Percentiles rank a stretch among this genome's conserved stretches.
phyloP scores from a whole-genome alignment of 2,888 invertebrate species.

The Meiosimyza platycephala region DNA sequence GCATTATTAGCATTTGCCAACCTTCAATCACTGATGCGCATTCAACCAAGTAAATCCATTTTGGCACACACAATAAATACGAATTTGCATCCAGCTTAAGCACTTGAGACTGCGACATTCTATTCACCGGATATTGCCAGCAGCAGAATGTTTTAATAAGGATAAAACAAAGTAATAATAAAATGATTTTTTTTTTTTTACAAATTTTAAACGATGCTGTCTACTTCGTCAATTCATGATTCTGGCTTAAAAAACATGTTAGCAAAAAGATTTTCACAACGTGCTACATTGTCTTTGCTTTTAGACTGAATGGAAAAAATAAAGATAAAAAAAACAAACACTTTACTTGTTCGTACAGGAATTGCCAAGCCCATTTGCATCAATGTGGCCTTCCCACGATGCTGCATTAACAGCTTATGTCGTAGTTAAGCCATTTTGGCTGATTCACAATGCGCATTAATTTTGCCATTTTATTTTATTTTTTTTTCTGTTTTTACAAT shows the following conservation, averaged over 20 bases:
- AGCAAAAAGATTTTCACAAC: conserved; percentile 17
- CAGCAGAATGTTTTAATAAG: neutral
- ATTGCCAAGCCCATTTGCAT: conserved; percentile 13
- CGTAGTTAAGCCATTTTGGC: conserved; percentile 19
- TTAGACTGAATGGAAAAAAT: neutral
- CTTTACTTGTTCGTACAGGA: neutral
- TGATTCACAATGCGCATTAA: conserved; percentile 5
- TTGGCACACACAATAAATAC: too few relatives aligned
- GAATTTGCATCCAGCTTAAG: neutral
- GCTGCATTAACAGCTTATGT: neutral
- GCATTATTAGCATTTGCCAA: neutral
- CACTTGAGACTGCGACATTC: conserved; percentile 1
- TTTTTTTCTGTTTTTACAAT: neutral
- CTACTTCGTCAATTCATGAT: conserved; percentile 22
- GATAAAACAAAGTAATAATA: conserved; percentile 5
- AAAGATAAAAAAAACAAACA: neutral
- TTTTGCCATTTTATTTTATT: neutral
- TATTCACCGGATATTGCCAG: conserved; percentile 5
- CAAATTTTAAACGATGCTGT: conserved; percentile 6
- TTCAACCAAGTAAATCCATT: neutral
- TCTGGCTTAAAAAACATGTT: conserved; percentile 26
- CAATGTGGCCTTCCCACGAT: neutral
- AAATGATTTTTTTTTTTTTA: conserved; percentile 11
- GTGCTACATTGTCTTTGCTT: conserved; percentile 17
- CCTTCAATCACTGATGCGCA: neutral